Evolutionary conservation across 2,797 vertebrate species (phyloP).

Genomic region (Dryobates pubescens): DNA sequence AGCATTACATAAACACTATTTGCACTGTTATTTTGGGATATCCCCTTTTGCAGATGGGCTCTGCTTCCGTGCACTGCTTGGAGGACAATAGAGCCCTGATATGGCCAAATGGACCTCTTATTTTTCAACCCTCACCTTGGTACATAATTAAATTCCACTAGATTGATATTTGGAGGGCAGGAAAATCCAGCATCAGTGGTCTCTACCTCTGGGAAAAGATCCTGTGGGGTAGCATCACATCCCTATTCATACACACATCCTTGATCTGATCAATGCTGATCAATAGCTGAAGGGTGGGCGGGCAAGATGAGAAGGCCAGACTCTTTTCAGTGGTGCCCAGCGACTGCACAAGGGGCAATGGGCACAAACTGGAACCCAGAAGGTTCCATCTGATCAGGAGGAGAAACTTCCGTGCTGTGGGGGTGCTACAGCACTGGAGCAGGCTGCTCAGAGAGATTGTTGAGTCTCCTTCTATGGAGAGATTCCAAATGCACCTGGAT

Average conservation of each 20-base stretch:
- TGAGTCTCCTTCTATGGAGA: no score
- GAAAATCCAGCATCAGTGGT: neutral
- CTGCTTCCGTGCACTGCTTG: neutral
- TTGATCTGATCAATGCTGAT: neutral
- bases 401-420: no score
- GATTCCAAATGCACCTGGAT: no score
- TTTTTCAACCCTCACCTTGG: accelerated
- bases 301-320: no score
- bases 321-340: no score
- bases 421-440: no score
- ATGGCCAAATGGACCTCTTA: neutral
- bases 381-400: no score
- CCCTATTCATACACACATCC: neutral
- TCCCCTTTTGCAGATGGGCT: neutral
- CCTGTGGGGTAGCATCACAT: accelerated
- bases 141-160: accelerated
- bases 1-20: slow-evolving; percentile 3
- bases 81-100: neutral
- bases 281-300: no score
- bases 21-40: slow-evolving; percentile 52
- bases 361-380: no score
- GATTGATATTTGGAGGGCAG: neutral
- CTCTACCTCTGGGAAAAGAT: neutral
- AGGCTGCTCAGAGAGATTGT: no score
- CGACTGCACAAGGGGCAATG: no score